Conservation (phyloP, 2,113 vertebrate genomes). For the Smithornis capensis region DNA sequence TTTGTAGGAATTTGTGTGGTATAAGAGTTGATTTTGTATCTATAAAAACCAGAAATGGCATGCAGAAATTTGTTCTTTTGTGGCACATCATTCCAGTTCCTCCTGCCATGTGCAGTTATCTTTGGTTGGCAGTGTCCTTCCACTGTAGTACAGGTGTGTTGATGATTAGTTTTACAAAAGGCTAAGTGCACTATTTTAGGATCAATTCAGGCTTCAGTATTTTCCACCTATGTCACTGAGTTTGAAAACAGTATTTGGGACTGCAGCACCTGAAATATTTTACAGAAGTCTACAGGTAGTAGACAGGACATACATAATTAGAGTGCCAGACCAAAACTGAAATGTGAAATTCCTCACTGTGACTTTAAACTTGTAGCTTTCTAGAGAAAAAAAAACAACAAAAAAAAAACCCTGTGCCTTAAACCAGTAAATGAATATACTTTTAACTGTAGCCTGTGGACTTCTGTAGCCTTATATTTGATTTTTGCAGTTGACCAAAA, state of each 20-base stretch:
- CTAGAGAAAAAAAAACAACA: neutral
- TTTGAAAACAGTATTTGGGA: neutral
- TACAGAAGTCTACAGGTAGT: neutral
- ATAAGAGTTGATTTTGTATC: neutral
- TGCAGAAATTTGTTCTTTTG: neutral
- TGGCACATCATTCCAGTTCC: neutral
- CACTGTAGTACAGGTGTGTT: neutral
- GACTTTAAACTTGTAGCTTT: slow-evolving; percentile 54
- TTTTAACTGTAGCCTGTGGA: neutral
- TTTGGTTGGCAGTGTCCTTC: neutral
- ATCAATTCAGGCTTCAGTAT: neutral
- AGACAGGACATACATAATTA: neutral
- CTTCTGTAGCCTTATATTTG: slow-evolving; percentile 23
- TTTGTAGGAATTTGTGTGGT: neutral
- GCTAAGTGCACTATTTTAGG: neutral
- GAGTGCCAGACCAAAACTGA: slow-evolving; percentile 60
- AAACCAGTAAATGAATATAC: slow-evolving; percentile 37
- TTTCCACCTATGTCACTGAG: neutral
- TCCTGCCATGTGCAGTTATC: accelerated
- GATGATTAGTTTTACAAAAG: neutral
- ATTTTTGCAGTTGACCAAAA: slow-evolving; percentile 26
- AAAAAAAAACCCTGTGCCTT: slow-evolving; percentile 63
- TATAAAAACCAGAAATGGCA: neutral
- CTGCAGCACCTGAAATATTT: slow-evolving; percentile 2
- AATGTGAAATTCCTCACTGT: slow-evolving; percentile 61